These are phyloP conservation scores for Syritta pipiens DNA, from an alignment of 2,888 invertebrate species.

Conservation along the genomic window DNA sequence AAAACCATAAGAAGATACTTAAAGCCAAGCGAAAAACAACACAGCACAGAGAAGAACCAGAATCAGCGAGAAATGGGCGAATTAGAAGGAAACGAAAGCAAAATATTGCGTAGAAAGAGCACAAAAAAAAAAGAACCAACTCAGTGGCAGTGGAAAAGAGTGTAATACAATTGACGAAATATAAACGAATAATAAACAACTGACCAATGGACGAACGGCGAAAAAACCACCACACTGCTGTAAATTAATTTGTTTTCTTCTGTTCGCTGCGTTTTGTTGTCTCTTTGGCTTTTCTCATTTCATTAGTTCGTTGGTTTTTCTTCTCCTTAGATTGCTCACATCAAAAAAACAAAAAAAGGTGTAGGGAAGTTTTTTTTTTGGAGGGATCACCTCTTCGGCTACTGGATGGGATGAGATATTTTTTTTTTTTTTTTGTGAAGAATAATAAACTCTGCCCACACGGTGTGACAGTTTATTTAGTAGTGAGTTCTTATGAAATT, in stretches of 20 bases:
- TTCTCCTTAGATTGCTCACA: conserved; percentile 2
- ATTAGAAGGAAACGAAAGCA: conserved; percentile 28
- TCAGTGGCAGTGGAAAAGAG: background rate
- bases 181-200: conserved; percentile 25
- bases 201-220: conserved; percentile 5
- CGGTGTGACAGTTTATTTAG: conserved; percentile 9
- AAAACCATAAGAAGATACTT: conserved; percentile 3
- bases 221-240: conserved; percentile 28
- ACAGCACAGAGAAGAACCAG: conserved; percentile 37
- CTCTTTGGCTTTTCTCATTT: conserved; percentile 4
- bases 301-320: background rate
- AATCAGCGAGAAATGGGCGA: conserved; percentile 40
- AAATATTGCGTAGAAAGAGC: conserved; percentile 41
- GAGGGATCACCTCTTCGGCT: background rate
- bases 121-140: background rate
- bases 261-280: conserved; percentile 4
- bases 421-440: background rate
- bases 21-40: conserved; percentile 29
- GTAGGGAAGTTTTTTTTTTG: background rate
- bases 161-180: conserved; percentile 13
- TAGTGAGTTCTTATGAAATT: background rate
- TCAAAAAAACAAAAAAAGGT: too few relatives aligned
- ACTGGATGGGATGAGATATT: background rate
- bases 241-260: conserved; percentile 5
- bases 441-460: conserved; percentile 19